A percentile compares a stretch with the other conserved stretches of the same genome.
Evolutionary conservation across 2,113 vertebrate species (phyloP).

Genomic region (Petroica traversi): DNA sequence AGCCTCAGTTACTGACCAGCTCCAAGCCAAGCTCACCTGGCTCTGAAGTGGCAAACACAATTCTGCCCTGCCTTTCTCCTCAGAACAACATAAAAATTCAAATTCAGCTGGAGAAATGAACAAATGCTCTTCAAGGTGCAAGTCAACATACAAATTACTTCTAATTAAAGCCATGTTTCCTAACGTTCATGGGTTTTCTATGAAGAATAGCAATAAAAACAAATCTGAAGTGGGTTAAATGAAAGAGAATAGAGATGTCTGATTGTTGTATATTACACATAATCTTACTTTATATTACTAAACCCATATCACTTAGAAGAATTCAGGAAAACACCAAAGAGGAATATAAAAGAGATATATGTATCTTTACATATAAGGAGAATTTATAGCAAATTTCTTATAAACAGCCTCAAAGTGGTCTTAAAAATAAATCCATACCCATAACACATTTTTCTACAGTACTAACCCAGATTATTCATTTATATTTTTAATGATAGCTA

Average conservation of each 20-base stretch:
- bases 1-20: not conserved
- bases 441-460: slow-evolving; percentile 11
- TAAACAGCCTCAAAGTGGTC: not conserved
- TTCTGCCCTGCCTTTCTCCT: not conserved
- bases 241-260: slow-evolving; percentile 65
- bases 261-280: slow-evolving; percentile 68
- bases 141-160: slow-evolving; percentile 73
- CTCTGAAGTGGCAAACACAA: not conserved
- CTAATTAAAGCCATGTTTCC: slow-evolving; percentile 72
- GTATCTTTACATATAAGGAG: not conserved
- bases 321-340: slow-evolving; percentile 26
- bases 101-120: slow-evolving; percentile 65
- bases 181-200: slow-evolving; percentile 69
- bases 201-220: slow-evolving; percentile 50
- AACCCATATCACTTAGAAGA: slow-evolving; percentile 49
- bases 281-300: slow-evolving; percentile 70
- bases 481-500: slow-evolving; percentile 43
- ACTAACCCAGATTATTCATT: slow-evolving; percentile 7
- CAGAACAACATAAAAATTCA: slow-evolving; percentile 51
- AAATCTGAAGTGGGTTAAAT: slow-evolving; percentile 66
- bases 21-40: not conserved
- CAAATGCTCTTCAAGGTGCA: slow-evolving; percentile 70
- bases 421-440: slow-evolving; percentile 24
- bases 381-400: not conserved
- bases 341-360: not conserved